Evolutionary conservation across 1,140 invertebrate species (phyloP).

Genomic region (Adelges cooleyi): DNA sequence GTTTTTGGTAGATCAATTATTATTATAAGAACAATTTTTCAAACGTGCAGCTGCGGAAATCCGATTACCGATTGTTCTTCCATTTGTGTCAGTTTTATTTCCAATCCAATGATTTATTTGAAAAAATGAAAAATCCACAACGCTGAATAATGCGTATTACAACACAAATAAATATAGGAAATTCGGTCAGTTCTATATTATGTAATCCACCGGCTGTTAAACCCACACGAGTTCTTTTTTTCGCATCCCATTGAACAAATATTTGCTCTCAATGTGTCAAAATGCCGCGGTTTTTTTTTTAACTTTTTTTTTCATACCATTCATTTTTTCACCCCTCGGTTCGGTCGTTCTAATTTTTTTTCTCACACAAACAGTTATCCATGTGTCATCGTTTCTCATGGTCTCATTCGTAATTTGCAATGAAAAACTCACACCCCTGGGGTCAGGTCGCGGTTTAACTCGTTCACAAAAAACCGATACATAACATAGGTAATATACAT

Average conservation of each 20-base stretch:
- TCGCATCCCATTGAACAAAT: conserved; percentile 19
- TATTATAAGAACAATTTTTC: background rate
- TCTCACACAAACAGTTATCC: conserved; percentile 14
- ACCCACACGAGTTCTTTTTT: conserved; percentile 10
- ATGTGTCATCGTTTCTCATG: conserved; percentile 17
- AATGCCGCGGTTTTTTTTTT: conserved; percentile 6
- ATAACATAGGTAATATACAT: background rate
- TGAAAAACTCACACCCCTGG: conserved; percentile 7
- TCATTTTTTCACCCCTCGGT: conserved; percentile 5
- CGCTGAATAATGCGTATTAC: background rate
- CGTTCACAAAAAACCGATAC: background rate
- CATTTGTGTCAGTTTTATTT: background rate
- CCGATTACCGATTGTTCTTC: background rate
- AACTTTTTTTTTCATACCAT: background rate
- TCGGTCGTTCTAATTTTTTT: conserved; percentile 17
- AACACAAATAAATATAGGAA: background rate
- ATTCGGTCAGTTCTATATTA: background rate
- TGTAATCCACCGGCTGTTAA: background rate
- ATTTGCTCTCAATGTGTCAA: conserved; percentile 23
- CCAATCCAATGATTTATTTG: conserved; percentile 16
- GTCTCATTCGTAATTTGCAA: background rate
- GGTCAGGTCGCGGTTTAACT: conserved; percentile 17
- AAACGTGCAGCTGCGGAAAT: conserved; percentile 5
- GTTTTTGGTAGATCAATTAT: conserved; percentile 2
- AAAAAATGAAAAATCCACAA: background rate